A percentile compares a stretch with the other conserved stretches of the same genome.
Conservation (phyloP, 2,888 invertebrate species). For the Caenorhabditis zanzibari region DNA sequence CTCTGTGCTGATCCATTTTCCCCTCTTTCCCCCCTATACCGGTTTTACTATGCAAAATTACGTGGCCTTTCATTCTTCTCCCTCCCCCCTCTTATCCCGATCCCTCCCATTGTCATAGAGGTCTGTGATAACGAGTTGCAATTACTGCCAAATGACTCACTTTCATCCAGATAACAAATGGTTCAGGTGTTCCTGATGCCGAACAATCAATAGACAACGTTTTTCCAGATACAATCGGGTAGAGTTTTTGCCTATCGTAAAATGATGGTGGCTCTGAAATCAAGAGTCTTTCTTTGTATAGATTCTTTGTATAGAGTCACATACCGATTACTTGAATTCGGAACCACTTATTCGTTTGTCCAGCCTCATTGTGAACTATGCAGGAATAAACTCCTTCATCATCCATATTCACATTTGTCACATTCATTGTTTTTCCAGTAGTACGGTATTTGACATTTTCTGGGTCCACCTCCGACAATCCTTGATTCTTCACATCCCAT, state of each 20-base stretch:
- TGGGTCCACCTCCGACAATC: conserved; percentile 12
- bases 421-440: conserved; percentile 73
- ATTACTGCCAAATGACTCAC: conserved; percentile 71
- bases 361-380: conserved; percentile 86
- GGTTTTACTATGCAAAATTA: conserved; percentile 38
- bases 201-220: conserved; percentile 86
- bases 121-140: conserved; percentile 34
- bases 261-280: conserved; percentile 84
- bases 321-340: conserved; percentile 86
- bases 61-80: conserved; percentile 36
- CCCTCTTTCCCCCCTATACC: conserved; percentile 5
- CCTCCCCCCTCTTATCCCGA: conserved; percentile 22
- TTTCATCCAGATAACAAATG: conserved; percentile 86
- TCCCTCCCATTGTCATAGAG: conserved; percentile 8
- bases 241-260: conserved; percentile 76
- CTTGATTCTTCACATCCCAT: conserved; percentile 74
- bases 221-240: conserved; percentile 85
- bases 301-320: conserved; percentile 47
- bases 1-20: conserved; percentile 27
- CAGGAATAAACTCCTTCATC: conserved; percentile 87
- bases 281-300: not conserved
- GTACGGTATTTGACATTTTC: conserved; percentile 63
- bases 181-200: conserved; percentile 85
- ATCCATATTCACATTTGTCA: conserved; percentile 76
- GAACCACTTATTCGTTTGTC: conserved; percentile 85